A percentile compares a stretch with the other conserved stretches of the same genome.
These are phyloP conservation scores for Diphyllodes magnificus DNA, from an alignment of 2,113 vertebrate species.

Conservation along the genomic window DNA sequence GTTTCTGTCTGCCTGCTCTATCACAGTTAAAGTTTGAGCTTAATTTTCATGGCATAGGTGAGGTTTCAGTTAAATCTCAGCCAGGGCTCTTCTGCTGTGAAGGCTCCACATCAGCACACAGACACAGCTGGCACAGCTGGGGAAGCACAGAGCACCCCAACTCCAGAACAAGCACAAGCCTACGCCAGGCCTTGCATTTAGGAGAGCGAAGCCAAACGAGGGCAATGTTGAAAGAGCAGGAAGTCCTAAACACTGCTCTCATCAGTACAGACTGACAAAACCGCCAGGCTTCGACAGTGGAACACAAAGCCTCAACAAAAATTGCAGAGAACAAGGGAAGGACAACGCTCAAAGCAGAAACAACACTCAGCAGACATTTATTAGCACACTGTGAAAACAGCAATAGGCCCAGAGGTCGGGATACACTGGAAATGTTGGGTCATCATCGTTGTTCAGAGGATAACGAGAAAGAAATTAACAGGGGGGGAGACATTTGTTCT, in stretches of 20 bases:
- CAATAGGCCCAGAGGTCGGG: not conserved
- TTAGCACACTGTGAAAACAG: not conserved
- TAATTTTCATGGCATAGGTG: not conserved
- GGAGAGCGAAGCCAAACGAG: fast-evolving
- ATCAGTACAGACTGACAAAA: not conserved
- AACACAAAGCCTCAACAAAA: not conserved
- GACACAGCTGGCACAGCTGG: not conserved
- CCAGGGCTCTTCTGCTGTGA: not conserved
- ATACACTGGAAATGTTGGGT: not conserved
- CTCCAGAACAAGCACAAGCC: not conserved
- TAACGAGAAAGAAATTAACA: not conserved
- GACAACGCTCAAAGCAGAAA: not conserved
- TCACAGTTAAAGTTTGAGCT: not conserved
- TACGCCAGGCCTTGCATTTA: not conserved
- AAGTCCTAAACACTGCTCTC: not conserved
- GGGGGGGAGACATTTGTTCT: not conserved
- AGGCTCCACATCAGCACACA: fast-evolving
- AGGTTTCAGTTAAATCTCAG: not conserved
- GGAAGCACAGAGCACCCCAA: not conserved
- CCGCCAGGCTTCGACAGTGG: not conserved
- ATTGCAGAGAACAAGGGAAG: not conserved
- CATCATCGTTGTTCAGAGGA: not conserved
- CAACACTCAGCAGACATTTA: not conserved
- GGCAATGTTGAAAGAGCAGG: not conserved
- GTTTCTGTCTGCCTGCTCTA: not conserved